Evolutionary conservation across 2,113 vertebrate species (phyloP), one percentile per base, ranked within the genome.

Genomic region (Gopherus evgoodei): DNA sequence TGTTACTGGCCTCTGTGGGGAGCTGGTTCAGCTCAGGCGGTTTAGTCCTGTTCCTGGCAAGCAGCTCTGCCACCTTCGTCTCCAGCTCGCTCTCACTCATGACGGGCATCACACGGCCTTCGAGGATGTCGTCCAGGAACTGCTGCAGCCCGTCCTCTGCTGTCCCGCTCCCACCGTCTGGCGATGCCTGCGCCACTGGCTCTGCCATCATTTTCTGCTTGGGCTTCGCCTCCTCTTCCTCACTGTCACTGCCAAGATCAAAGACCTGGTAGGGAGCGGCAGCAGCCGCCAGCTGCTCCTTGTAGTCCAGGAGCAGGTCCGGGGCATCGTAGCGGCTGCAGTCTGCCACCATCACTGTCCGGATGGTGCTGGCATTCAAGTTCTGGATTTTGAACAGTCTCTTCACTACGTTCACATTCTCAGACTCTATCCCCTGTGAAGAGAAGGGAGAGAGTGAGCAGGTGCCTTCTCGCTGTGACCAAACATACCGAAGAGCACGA

Each of bases 311-410:
- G 92, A 99, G 98, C 83, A 99, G 97, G 96, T 99, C 99, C 0
- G 99, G 99, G 62, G 95, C 98, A 95, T 99, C 98, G 0, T 99
- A 99, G 1, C 99, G 99, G 88, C 98, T 98, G 93, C 99, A 99
- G 98, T 99, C 99, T 0, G 99, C 99, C 96, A 99, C 99, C 99
- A 99, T 99, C 91, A 99, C 99, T 0, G 99, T 99, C 85, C 99
- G 99, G 95, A 99, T 99, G 47, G 99, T 99, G 98, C 99, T 99
- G 96, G 99, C 99, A 0, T 99, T 99, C 89, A 99, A 96, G 97
- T 99, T 99, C 98, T 99, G 99, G 97, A 99, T 99, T 97, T 99
- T 99, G 94, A 99, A 99, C n/a, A 99, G 99, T 52, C 99, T 99
- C 97, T 99, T 99, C 53, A 99, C 99, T 47, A 99, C 99, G 0